Conservation (phyloP, 2,797 vertebrate genomes). For the Sphenodon punctatus region DNA sequence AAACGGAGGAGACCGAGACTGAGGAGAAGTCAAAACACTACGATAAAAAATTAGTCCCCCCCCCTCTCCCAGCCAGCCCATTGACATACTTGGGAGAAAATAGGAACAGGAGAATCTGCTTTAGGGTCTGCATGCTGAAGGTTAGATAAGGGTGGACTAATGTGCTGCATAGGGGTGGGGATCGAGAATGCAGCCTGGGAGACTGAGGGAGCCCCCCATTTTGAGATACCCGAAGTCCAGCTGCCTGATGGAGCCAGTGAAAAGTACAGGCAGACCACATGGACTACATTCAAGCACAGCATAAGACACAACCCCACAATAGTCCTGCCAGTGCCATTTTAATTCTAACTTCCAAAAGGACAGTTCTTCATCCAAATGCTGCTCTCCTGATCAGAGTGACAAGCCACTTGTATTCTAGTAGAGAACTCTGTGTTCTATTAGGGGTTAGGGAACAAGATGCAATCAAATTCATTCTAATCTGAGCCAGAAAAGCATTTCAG, state of each 20-base stretch:
- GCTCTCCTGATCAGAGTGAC: neutral
- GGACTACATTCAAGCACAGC: neutral
- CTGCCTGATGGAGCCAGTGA: neutral
- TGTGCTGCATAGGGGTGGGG: neutral
- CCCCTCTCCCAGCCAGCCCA: no score
- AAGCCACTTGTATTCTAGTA: neutral
- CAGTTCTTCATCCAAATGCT: neutral
- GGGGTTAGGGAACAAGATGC: neutral
- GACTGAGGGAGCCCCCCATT: neutral
- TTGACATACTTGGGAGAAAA: no score
- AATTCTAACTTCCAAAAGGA: neutral
- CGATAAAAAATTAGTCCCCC: no score
- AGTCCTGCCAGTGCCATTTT: neutral
- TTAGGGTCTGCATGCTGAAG: neutral
- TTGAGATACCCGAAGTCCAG: neutral
- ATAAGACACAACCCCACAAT: neutral
- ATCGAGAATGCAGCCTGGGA: neutral
- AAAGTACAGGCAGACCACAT: neutral
- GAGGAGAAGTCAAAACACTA: no score
- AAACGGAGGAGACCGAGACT: no score
- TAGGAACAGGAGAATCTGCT: no score
- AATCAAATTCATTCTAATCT: neutral
- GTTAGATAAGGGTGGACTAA: neutral
- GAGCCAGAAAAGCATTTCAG: conserved; percentile 12
- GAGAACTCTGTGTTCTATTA: neutral